Evolutionary conservation across 92 coral and sea anemone genomes (phyloP).

Genomic region (Palythoa grandis): DNA sequence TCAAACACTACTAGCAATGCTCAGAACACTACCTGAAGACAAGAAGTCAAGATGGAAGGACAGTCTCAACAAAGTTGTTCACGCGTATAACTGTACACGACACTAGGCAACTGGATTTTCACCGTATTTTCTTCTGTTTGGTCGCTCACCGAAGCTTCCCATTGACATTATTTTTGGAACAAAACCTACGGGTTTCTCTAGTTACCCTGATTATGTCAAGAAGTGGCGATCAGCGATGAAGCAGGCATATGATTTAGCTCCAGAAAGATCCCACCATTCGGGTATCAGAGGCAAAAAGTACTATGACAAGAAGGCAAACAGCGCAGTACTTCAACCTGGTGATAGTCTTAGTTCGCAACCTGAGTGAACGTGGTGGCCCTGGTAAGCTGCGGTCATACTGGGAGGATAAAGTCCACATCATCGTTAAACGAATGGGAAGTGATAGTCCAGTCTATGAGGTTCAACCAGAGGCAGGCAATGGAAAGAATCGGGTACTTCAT

Average conservation of each 20-base stretch:
- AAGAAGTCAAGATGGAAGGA: no score
- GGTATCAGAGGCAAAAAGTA: background rate
- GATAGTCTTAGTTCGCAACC: conserved; percentile 41
- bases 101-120: no score
- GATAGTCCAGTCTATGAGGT: no score
- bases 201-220: background rate
- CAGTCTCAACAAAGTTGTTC: conserved; percentile 9
- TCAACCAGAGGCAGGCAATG: no score
- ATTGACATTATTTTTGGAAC: conserved; percentile 18
- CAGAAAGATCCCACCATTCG: conserved; percentile 24
- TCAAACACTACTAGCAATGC: background rate
- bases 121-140: conserved; percentile 40
- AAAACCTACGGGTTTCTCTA: background rate
- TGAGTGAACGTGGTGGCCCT: conserved; percentile 29
- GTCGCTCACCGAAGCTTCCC: conserved; percentile 35
- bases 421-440: no score
- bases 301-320: background rate
- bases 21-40: background rate
- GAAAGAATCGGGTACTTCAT: no score
- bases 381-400: background rate
- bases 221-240: conserved; percentile 39
- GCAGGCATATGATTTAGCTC: conserved; percentile 31
- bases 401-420: background rate
- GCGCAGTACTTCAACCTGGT: conserved; percentile 35
- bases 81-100: no score